A percentile compares a stretch with the other conserved stretches of the same genome.
Conservation (phyloP, 1,140 invertebrate genomes). For the Camponotus floridanus region DNA sequence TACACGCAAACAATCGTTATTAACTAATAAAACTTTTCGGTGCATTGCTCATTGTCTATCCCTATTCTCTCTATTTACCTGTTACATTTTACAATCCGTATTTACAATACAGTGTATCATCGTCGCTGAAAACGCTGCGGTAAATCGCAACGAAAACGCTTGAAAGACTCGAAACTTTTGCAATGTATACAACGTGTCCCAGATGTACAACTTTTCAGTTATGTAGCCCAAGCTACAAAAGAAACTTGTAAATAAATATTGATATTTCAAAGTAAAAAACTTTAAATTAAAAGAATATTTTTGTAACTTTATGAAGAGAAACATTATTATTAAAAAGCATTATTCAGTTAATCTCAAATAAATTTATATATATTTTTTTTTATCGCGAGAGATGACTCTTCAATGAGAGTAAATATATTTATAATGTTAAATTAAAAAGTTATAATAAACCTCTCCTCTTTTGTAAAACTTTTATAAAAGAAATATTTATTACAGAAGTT, state of each 20-base stretch:
- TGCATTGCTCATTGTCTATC: background rate
- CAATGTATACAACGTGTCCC: too few relatives aligned
- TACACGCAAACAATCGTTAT: conserved; percentile 56
- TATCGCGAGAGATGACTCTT: conserved; percentile 4
- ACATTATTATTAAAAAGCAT: conserved; percentile 6
- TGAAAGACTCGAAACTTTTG: background rate
- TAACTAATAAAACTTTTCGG: conserved; percentile 27
- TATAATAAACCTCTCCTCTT: conserved; percentile 30
- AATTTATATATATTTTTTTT: conserved; percentile 5
- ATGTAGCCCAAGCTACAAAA: background rate
- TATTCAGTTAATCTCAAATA: conserved; percentile 23
- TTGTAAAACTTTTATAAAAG: conserved; percentile 18
- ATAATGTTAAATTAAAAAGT: conserved; percentile 40
- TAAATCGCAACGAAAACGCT: background rate
- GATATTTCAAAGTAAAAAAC: conserved; percentile 13
- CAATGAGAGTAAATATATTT: conserved; percentile 12
- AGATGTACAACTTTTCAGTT: conserved; percentile 20
- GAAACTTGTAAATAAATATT: background rate
- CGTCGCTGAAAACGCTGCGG: background rate
- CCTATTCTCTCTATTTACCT: background rate
- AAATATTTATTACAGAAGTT: conserved; percentile 42
- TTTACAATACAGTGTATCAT: background rate
- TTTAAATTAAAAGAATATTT: background rate
- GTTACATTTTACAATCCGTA: background rate
- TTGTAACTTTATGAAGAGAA: background rate